Evolutionary conservation across 2,888 invertebrate species (phyloP), one percentile per base, ranked within the genome.

Genomic region (Nomada flava): DNA sequence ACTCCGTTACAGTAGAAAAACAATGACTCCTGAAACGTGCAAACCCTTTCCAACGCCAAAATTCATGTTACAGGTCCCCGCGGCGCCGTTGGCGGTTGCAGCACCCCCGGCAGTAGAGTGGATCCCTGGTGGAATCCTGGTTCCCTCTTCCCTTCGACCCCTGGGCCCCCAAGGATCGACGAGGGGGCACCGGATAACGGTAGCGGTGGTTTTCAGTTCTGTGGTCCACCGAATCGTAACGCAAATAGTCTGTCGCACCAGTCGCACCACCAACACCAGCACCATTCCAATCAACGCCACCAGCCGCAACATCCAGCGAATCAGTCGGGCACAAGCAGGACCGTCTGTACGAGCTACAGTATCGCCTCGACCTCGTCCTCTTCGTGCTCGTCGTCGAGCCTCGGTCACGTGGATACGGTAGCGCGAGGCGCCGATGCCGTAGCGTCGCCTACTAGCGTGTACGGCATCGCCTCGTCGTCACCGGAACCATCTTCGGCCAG

Each of bases 1-100:
- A 20, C 9, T 9, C 53, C 10, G 9, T 53, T 53, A 10, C n/a
- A 53, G 18, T 52, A 7, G 7, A 52, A 50, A 63, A 60, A 29
- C 63, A 79, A 64, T 60, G 76, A 70, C 53, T 52, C 44, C 79
- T 76, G 79, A 68, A 67, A 79, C 79, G 75, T 59, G 52, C 53
- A 59, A n/a, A 55, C 26, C 52, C 52, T 70, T 29, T 77, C 63
- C 71, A 86, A 84, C 78, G 69, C 68, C 72, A 68, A 67, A 53
- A 57, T 86, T 83, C 47, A 5, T 91, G 88, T 91, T 92, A 0
- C 90, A 93, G 93, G 92, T 93, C 90, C 92, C 89, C 92, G 93
- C 92, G 92, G 93, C 92, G 92, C 92, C 93, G 92, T 93, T 92
- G 93, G 93, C 93, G 93, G 93, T 93, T 92, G 92, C 93, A 93